Evolutionary conservation across 2,888 invertebrate species (phyloP).

Genomic region (Macrophya alboannulata): DNA sequence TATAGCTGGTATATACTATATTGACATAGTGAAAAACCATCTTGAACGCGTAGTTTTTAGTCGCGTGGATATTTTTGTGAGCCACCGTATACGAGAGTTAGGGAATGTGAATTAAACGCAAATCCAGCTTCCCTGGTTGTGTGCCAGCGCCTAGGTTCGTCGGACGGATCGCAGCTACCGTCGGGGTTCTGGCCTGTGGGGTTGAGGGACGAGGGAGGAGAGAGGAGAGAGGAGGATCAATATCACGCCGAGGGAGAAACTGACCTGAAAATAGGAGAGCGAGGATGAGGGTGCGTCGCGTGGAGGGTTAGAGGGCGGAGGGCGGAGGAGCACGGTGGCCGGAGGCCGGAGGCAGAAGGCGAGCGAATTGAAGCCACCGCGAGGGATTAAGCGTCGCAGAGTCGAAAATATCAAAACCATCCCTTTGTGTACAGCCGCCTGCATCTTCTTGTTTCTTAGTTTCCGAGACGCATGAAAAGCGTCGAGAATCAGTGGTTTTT

Average conservation of each 20-base stretch:
- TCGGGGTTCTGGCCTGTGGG: slow-evolving; percentile 21
- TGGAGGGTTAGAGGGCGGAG: slow-evolving; percentile 67
- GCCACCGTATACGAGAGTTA: neutral
- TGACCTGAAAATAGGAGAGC: slow-evolving; percentile 69
- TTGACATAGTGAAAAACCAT: neutral
- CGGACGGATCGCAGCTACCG: slow-evolving; percentile 50
- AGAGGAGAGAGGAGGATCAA: slow-evolving; percentile 72
- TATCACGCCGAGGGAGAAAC: slow-evolving; percentile 76
- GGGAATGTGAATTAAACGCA: slow-evolving; percentile 28
- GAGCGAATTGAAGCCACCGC: slow-evolving; percentile 58
- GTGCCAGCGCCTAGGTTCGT: slow-evolving; percentile 42
- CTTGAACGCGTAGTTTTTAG: neutral
- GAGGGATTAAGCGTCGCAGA: slow-evolving; percentile 48
- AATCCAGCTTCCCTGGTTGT: slow-evolving; percentile 41
- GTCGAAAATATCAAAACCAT: slow-evolving; percentile 47
- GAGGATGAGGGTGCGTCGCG: slow-evolving; percentile 67
- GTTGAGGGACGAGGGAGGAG: slow-evolving; percentile 30
- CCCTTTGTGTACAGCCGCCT: slow-evolving; percentile 27
- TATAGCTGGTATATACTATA: neutral
- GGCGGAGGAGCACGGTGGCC: neutral
- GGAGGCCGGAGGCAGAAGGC: slow-evolving; percentile 49
- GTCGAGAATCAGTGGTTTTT: neutral
- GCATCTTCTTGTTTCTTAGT: neutral
- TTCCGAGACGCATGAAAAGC: slow-evolving; percentile 14
- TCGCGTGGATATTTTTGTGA: neutral